A percentile compares a stretch with the other conserved stretches of the same genome.
These are phyloP conservation scores for Philaethria dido DNA, from an alignment of 2,888 invertebrate genomes.

Conservation along the genomic window DNA sequence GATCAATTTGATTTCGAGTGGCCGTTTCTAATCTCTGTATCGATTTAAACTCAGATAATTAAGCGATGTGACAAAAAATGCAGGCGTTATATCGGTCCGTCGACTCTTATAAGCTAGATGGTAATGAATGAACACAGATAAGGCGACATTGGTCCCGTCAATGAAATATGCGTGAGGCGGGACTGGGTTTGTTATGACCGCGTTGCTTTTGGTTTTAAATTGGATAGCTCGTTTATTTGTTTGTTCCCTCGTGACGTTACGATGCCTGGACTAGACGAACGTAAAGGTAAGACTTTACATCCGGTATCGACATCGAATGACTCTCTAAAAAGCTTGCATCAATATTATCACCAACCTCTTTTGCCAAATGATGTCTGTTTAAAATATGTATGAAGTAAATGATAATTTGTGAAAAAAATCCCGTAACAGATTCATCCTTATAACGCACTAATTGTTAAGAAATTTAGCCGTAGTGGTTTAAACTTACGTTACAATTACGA, in stretches of 20 bases:
- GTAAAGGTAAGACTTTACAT: slow-evolving; percentile 1
- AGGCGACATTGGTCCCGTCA: slow-evolving; percentile 72
- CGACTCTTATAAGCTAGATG: slow-evolving; percentile 81
- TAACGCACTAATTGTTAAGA: too few relatives aligned
- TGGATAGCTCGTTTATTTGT: slow-evolving; percentile 19
- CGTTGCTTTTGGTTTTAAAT: slow-evolving; percentile 17
- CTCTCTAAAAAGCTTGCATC: too few relatives aligned
- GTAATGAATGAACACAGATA: slow-evolving; percentile 83
- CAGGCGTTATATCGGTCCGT: slow-evolving; percentile 80
- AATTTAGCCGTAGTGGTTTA: too few relatives aligned
- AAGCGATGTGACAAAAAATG: slow-evolving; percentile 82
- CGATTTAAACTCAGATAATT: slow-evolving; percentile 82
- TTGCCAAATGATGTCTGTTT: neutral
- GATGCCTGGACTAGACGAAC: slow-evolving; percentile 2
- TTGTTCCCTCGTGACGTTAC: neutral
- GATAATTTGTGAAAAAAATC: neutral
- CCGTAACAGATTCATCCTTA: too few relatives aligned
- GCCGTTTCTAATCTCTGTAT: slow-evolving; percentile 62
- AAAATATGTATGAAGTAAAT: neutral
- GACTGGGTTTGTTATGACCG: slow-evolving; percentile 27
- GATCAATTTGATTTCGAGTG: slow-evolving; percentile 46
- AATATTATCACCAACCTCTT: neutral
- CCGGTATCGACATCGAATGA: neutral
- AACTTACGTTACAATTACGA: too few relatives aligned
- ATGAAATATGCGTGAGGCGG: slow-evolving; percentile 55